phyloP scores from a whole-genome alignment of 2,888 invertebrate species.

The Gisinianus flammeolus region DNA sequence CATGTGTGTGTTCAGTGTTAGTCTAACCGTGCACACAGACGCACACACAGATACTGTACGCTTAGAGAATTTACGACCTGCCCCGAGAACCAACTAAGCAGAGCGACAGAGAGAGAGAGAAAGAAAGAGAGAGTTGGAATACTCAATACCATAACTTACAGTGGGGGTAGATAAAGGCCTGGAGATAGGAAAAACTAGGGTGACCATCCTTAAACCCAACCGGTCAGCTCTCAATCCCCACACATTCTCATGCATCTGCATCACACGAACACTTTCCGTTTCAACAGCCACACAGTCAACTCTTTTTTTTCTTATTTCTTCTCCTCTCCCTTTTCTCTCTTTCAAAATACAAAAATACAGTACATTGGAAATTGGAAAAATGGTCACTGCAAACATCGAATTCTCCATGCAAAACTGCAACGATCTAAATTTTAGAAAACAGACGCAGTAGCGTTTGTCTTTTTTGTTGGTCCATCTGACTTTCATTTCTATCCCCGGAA shows the following conservation, averaged over 20 bases:
- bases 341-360: not conserved
- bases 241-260: not conserved
- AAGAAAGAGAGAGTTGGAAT: not conserved
- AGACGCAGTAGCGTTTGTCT: not conserved
- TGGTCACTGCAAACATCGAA: not conserved
- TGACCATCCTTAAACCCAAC: not conserved
- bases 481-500: not conserved
- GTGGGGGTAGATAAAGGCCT: not conserved
- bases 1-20: not conserved
- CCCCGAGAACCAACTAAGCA: slow-evolving; percentile 1
- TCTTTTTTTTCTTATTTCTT: not conserved
- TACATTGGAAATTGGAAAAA: not conserved
- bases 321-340: not conserved
- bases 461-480: not conserved
- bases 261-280: not conserved
- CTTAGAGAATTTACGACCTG: slow-evolving; percentile 8
- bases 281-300: not conserved
- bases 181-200: not conserved
- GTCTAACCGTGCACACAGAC: too few relatives aligned
- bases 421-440: not conserved
- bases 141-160: slow-evolving; percentile 5
- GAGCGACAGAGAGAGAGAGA: not conserved
- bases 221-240: not conserved
- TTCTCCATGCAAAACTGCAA: not conserved
- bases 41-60: too few relatives aligned